These are phyloP conservation scores for Azemiops feae DNA, from an alignment of 2,113 vertebrate species.

Conservation along the genomic window DNA sequence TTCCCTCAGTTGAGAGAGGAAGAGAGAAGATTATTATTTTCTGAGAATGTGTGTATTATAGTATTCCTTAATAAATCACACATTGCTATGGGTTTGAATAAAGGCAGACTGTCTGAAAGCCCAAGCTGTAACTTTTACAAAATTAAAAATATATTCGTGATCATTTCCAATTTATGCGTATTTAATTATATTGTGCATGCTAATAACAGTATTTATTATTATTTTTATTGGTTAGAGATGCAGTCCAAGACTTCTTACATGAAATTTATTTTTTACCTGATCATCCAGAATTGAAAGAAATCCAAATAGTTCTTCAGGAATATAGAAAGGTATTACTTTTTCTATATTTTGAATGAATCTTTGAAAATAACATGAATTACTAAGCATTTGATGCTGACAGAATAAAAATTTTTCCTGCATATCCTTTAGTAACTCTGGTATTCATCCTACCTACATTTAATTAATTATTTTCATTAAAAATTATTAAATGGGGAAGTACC, in stretches of 20 bases:
- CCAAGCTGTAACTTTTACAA: background rate
- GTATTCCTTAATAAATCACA: background rate
- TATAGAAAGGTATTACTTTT: slow-evolving; percentile 85
- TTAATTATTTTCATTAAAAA: background rate
- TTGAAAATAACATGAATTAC: background rate
- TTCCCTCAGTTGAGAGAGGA: background rate
- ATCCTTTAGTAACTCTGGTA: background rate
- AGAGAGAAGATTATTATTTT: background rate
- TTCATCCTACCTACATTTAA: background rate
- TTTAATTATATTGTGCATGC: background rate
- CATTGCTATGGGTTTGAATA: background rate
- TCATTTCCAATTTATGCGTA: background rate
- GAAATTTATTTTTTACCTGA: slow-evolving; percentile 98
- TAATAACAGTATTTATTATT: slow-evolving; percentile 22
- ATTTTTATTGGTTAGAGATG: slow-evolving; percentile 74
- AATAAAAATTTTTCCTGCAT: background rate
- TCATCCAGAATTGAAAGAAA: slow-evolving; percentile 88
- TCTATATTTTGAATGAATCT: slow-evolving; percentile 14
- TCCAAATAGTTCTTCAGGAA: slow-evolving; percentile 90
- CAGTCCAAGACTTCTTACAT: slow-evolving; percentile 93
- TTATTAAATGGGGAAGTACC: background rate
- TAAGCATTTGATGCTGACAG: background rate
- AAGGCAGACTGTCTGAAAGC: background rate
- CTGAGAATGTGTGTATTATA: background rate
- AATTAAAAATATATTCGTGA: background rate